Evolutionary conservation across 2,888 invertebrate species (phyloP).

Genomic region (Papilio demoleus): DNA sequence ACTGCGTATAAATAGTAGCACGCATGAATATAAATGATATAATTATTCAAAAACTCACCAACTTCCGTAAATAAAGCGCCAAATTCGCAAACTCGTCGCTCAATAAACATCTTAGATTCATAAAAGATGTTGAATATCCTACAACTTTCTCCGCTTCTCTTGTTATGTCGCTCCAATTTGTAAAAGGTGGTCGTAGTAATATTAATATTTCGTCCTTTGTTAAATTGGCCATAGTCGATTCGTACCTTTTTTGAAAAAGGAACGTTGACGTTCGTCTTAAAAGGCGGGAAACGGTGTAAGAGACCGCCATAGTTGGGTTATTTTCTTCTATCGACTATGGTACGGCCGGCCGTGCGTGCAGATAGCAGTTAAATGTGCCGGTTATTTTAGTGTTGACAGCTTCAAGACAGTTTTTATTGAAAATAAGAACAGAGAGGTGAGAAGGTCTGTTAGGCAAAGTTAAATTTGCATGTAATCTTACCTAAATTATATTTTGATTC

Average conservation of each 20-base stretch:
- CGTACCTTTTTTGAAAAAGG: constrained; percentile 72
- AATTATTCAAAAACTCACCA: constrained; percentile 64
- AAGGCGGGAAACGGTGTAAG: constrained; percentile 69
- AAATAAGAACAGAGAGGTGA: neutral
- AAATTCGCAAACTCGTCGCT: constrained; percentile 85
- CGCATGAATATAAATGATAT: neutral
- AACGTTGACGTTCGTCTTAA: constrained; percentile 66
- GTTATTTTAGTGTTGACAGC: constrained; percentile 36
- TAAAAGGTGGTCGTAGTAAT: constrained; percentile 72
- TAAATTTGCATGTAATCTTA: neutral
- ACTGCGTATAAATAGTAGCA: no score
- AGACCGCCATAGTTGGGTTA: constrained; percentile 60
- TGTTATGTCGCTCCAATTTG: constrained; percentile 77
- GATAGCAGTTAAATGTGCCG: constrained; percentile 39
- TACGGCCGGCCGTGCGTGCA: constrained; percentile 41
- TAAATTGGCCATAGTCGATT: constrained; percentile 76
- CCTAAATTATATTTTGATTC: no score
- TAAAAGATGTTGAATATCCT: constrained; percentile 84
- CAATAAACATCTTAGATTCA: constrained; percentile 83
- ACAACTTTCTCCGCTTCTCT: constrained; percentile 81
- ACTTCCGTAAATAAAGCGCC: constrained; percentile 78
- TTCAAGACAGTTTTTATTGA: no score
- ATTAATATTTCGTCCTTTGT: constrained; percentile 78
- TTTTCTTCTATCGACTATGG: constrained; percentile 45
- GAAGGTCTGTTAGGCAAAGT: neutral